phyloP scores from a whole-genome alignment of 53 echinoderm and acorn worm species.

The Temnopleurus reevesii region DNA sequence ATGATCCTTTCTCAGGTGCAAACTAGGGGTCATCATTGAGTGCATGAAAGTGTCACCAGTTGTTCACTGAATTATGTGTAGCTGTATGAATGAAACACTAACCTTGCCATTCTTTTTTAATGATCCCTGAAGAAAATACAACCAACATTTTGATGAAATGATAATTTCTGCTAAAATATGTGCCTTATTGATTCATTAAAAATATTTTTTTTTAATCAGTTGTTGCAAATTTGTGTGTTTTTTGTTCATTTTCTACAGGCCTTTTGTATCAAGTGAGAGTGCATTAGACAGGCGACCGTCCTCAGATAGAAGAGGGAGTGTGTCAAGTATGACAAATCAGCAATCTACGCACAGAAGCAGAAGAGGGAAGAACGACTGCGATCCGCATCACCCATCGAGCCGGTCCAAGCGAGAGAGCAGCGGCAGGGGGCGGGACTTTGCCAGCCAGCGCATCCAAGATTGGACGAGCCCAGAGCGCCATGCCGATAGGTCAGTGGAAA shows the following conservation, averaged over 20 bases:
- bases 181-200: too few relatives aligned
- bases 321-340: slow-evolving; percentile 44
- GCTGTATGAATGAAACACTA: too few relatives aligned
- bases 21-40: too few relatives aligned
- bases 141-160: too few relatives aligned
- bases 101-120: too few relatives aligned
- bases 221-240: neutral
- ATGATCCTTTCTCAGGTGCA: too few relatives aligned
- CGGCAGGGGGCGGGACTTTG: slow-evolving; percentile 4
- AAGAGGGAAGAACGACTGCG: slow-evolving; percentile 27
- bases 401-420: slow-evolving; percentile 45
- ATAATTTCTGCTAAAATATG: too few relatives aligned
- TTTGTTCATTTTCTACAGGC: neutral
- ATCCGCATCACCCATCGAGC: slow-evolving; percentile 35
- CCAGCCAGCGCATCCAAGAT: slow-evolving; percentile 35
- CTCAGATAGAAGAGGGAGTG: slow-evolving; percentile 52
- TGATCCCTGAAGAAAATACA: too few relatives aligned
- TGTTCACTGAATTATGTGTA: too few relatives aligned
- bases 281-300: slow-evolving; percentile 22
- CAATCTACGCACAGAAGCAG: slow-evolving; percentile 25
- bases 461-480: slow-evolving; percentile 57
- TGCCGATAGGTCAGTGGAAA: slow-evolving; percentile 62
- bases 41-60: too few relatives aligned
- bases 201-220: neutral
- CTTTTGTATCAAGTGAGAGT: slow-evolving; percentile 57